phyloP scores from a whole-genome alignment of 2,888 invertebrate genomes.

The Troides aeacus region DNA sequence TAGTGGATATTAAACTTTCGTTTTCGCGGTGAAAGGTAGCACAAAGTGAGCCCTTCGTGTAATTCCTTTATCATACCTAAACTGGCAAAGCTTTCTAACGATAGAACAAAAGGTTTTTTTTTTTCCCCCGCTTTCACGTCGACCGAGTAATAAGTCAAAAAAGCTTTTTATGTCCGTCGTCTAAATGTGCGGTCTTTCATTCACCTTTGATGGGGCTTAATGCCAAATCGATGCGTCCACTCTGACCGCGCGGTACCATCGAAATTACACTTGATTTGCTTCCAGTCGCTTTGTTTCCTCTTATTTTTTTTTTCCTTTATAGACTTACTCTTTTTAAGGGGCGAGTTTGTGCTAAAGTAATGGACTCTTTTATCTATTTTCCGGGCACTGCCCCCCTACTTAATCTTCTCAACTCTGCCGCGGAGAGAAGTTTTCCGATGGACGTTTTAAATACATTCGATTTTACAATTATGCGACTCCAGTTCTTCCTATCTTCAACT shows the following conservation, averaged over 20 bases:
- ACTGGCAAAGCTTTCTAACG: slow-evolving; percentile 11
- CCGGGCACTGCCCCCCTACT: slow-evolving; percentile 11
- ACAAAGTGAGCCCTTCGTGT: neutral
- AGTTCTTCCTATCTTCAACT: no score
- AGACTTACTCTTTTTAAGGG: slow-evolving; percentile 8
- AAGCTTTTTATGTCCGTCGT: slow-evolving; percentile 16
- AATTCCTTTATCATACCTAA: slow-evolving; percentile 11
- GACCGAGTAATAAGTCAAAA: slow-evolving; percentile 20
- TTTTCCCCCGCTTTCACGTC: slow-evolving; percentile 3
- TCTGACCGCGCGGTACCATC: slow-evolving; percentile 17
- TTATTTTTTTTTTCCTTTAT: slow-evolving; percentile 5
- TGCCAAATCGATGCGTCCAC: slow-evolving; percentile 29
- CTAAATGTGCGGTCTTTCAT: slow-evolving; percentile 19
- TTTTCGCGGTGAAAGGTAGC: no score
- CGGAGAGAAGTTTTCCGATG: neutral
- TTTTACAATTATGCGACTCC: neutral
- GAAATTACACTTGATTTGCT: slow-evolving; percentile 29
- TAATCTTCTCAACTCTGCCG: slow-evolving; percentile 20
- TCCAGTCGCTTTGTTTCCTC: slow-evolving; percentile 14
- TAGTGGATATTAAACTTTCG: no score
- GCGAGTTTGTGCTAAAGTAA: slow-evolving; percentile 17
- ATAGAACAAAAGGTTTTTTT: slow-evolving; percentile 19
- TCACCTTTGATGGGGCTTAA: slow-evolving; percentile 30
- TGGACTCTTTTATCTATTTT: slow-evolving; percentile 22
- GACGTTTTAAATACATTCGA: slow-evolving; percentile 3